A percentile compares a stretch with the other conserved stretches of the same genome.
Conservation (phyloP, 2,113 vertebrate genomes). For the Ardeotis arabs region DNA sequence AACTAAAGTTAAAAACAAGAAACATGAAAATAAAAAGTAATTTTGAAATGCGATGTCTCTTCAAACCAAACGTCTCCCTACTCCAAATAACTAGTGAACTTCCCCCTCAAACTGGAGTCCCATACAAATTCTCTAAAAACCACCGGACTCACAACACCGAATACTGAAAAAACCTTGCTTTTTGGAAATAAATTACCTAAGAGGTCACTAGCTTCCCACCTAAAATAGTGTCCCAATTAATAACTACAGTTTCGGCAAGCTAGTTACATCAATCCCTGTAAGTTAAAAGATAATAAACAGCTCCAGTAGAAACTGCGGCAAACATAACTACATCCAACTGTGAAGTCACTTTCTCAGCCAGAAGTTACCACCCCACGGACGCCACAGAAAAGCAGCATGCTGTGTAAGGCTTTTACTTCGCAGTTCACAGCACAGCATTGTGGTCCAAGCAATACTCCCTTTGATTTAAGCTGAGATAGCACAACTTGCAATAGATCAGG, state of each 20-base stretch:
- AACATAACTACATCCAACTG: background rate
- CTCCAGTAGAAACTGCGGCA: background rate
- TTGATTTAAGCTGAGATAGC: background rate
- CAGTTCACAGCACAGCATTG: background rate
- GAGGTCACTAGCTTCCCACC: background rate
- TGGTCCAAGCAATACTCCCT: background rate
- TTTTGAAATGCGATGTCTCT: background rate
- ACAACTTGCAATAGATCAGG: accelerated
- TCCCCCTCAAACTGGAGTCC: accelerated
- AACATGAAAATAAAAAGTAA: background rate
- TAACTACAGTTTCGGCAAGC: background rate
- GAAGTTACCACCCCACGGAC: accelerated
- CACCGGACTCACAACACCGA: background rate
- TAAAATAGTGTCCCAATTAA: background rate
- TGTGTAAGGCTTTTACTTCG: background rate
- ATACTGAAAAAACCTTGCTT: background rate
- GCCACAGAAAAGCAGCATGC: background rate
- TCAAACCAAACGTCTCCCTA: background rate
- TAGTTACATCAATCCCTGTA: background rate
- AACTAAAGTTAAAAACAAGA: constrained; percentile 76
- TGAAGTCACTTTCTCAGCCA: background rate
- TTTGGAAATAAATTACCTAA: background rate
- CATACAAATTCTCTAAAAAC: background rate
- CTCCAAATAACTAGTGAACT: background rate
- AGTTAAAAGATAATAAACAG: background rate